Evolutionary conservation across 2,888 invertebrate species (phyloP).

Genomic region (Dolomedes plantarius): DNA sequence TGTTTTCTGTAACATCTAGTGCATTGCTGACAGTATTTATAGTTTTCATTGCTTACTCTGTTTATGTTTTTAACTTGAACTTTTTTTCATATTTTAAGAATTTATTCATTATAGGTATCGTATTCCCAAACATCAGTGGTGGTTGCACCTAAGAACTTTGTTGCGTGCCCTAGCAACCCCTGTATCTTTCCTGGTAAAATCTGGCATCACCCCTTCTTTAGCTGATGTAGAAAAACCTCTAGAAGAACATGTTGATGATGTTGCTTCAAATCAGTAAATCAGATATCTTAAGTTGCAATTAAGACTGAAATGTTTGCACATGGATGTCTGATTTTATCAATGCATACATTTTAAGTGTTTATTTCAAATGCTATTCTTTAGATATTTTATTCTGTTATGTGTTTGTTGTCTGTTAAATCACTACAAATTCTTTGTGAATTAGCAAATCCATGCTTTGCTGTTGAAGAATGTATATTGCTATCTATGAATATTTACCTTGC

Average conservation of each 20-base stretch:
- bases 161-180: slow-evolving; percentile 72
- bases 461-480: too few relatives aligned
- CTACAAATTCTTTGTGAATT: too few relatives aligned
- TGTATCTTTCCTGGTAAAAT: slow-evolving; percentile 61
- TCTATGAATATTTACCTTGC: too few relatives aligned
- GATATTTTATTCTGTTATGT: too few relatives aligned
- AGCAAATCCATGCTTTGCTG: too few relatives aligned
- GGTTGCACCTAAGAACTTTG: slow-evolving; percentile 73
- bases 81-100: background rate
- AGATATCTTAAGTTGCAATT: background rate
- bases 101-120: slow-evolving; percentile 70
- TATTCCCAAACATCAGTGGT: slow-evolving; percentile 73
- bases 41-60: too few relatives aligned
- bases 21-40: too few relatives aligned
- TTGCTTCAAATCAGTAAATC: slow-evolving; percentile 54
- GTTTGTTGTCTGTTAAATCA: too few relatives aligned
- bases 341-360: background rate
- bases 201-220: slow-evolving; percentile 59
- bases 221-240: slow-evolving; percentile 67
- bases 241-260: slow-evolving; percentile 66
- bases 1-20: too few relatives aligned
- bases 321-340: background rate
- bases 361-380: too few relatives aligned
- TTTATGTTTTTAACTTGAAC: too few relatives aligned
- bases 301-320: background rate